Base-by-base conservation (phyloP, 2,888 invertebrate genomes). In the Diarsia mendica region DNA sequence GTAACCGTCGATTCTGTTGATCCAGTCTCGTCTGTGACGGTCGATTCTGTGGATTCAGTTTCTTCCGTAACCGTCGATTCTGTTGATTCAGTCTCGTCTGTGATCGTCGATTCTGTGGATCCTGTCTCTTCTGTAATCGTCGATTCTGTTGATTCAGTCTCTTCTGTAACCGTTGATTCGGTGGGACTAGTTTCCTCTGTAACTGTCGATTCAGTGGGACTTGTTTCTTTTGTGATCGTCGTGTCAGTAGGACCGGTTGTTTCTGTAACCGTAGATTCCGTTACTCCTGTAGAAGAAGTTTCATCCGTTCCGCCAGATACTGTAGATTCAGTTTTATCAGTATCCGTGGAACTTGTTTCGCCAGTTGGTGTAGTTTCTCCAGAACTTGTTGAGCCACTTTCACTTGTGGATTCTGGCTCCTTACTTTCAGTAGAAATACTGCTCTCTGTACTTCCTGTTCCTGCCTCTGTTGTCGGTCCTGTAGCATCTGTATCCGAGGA, bases 81-180 rank as follows among this genome's bases (percentile, higher is more conserved):
- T 13, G 78, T 81, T 0, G 71, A 39, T 23, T 9, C 60, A 15
- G 67, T 67, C 20, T 79, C 79, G 18, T 78, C 83, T 28, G 77
- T 85, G 23, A 44, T 8, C 0, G 76, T 66, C 0, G 76, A 44
- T 28, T 75, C 75, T 4, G 58, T 71, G 1, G 72, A 18, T 15
- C 13, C 39, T 6, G 76, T 55, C 5, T 73, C 67, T 0, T 79
- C 84, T 11, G 86, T 81, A 15, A 74, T 75, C 2, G 85, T 81
- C 2, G 81, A 58, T 46, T 67, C 78, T 18, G 78, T 83, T 0
- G 64, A 46, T 15, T 3, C 20, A 8, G 72, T 77, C 23, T 79
- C 79, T 39, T 77, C 84, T 13, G 78, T 86, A 49, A 23, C 18
- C 0, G 63, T 64, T 0, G 84, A 75, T 77, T 83, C 83, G 10